Percentiles rank a stretch among this genome's conserved stretches.
Conservation (phyloP, 2,888 invertebrate genomes). For the Trilocha varians region DNA sequence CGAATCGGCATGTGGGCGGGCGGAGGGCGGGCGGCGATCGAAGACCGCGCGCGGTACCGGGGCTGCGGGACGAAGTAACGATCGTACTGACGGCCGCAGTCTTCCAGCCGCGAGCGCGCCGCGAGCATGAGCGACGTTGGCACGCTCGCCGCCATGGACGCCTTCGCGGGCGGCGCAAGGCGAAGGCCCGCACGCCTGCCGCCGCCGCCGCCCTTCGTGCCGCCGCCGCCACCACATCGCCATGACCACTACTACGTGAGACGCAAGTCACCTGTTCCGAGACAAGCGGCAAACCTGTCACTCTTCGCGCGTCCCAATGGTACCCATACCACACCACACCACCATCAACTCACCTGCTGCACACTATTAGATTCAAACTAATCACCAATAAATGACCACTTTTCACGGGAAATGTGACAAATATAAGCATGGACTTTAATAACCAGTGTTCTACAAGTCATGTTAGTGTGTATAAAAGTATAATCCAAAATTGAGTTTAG, state of each 20-base stretch:
- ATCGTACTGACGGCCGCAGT: conserved; percentile 57
- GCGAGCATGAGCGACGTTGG: conserved; percentile 71
- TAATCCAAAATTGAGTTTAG: too few relatives aligned
- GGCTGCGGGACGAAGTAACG: conserved; percentile 50
- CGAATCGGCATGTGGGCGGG: conserved; percentile 56
- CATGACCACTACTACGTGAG: conserved; percentile 68
- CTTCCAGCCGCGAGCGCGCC: conserved; percentile 67
- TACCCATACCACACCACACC: conserved; percentile 32
- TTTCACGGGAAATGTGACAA: too few relatives aligned
- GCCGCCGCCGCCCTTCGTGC: conserved; percentile 66
- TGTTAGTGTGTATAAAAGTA: too few relatives aligned
- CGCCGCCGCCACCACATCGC: conserved; percentile 62
- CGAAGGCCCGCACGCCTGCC: conserved; percentile 62
- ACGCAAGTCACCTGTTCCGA: conserved; percentile 64
- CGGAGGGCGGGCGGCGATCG: conserved; percentile 67
- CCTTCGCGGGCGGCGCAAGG: conserved; percentile 69
- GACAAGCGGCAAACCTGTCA: conserved; percentile 56
- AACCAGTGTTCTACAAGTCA: too few relatives aligned
- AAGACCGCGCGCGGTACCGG: conserved; percentile 61
- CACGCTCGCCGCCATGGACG: conserved; percentile 71
- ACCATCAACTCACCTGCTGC: neutral
- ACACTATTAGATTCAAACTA: too few relatives aligned
- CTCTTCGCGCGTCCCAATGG: conserved; percentile 64
- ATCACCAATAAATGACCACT: too few relatives aligned
- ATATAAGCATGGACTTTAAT: too few relatives aligned